Conservation (phyloP, 2,888 invertebrate species). For the Amorpha juglandis region DNA sequence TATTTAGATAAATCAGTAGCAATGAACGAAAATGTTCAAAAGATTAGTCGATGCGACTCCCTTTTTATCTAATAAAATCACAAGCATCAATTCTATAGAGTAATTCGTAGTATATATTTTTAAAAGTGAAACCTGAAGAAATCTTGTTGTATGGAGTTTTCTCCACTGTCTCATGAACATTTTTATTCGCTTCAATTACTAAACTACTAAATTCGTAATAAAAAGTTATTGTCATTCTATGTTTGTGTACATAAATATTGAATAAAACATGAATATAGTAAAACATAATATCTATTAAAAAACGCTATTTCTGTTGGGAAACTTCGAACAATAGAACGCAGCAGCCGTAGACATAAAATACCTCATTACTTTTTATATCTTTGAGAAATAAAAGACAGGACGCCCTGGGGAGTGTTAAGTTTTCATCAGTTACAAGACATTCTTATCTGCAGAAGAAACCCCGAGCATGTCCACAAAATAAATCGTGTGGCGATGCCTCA, state of each 20-base stretch:
- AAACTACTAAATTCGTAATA: background rate
- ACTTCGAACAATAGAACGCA: slow-evolving; percentile 59
- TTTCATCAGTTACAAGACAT: slow-evolving; percentile 60
- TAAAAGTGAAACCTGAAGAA: too few relatives aligned
- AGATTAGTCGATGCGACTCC: too few relatives aligned
- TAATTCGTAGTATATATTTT: too few relatives aligned
- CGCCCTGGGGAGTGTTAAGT: slow-evolving; percentile 57
- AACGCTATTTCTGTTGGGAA: slow-evolving; percentile 48
- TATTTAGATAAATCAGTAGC: too few relatives aligned
- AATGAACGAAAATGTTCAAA: too few relatives aligned
- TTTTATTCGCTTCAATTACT: background rate
- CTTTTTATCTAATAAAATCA: too few relatives aligned
- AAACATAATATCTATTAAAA: slow-evolving; percentile 11
- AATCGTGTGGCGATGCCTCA: slow-evolving; percentile 64
- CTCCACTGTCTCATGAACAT: background rate
- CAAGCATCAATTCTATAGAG: too few relatives aligned
- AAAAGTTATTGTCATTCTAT: background rate
- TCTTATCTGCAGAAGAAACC: slow-evolving; percentile 61
- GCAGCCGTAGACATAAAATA: slow-evolving; percentile 66
- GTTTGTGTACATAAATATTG: background rate
- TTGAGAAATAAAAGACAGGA: slow-evolving; percentile 65
- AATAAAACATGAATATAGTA: background rate
- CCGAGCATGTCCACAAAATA: slow-evolving; percentile 67
- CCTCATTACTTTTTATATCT: slow-evolving; percentile 75
- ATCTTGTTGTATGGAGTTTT: too few relatives aligned